Base-by-base conservation (phyloP, 1,140 invertebrate genomes). In the Listronotus bonariensis region DNA sequence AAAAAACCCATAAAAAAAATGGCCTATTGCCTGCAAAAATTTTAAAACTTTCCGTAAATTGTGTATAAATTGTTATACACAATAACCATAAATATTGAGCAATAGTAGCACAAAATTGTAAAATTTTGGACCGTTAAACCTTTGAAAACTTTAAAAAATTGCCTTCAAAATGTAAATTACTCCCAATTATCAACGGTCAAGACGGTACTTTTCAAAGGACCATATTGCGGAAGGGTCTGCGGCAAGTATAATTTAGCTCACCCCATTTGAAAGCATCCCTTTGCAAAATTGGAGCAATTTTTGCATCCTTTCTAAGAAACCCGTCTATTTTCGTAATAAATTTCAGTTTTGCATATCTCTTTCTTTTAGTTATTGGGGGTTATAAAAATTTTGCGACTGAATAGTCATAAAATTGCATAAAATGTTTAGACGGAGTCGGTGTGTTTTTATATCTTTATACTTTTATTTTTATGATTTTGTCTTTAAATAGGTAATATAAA, bases 211-310 rank as follows among this genome's bases (percentile, higher is more conserved):
- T 53, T 53, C 51, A 53, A 53, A 53, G 51, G 51, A 7, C 51
- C 51, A 41, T 48, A 41, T 53, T 53, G 51, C 51, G 51, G 51
- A 53, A 53, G 51, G 51, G 32, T 41, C 51, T 53, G 32, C 4
- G 38, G 32, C 51, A 36, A 53, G 38, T 53, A 53, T 53, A 53
- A 53, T 26, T 53, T 53, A 53, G 17, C 32, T 53, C 51, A 36
- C 51, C 51, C 51, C 38, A 36, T 53, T 53, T 53, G 31, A 41
- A 53, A 53, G 32, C n/a, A 53, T 53, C 56, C 42, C 18, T 58
- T 58, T 58, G 56, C 41, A n/a, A 42, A 45, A 45, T 56, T 58
- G 42, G 40, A 58, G 17, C 41, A 48, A 32, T 58, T 58, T 48
- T 42, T 48, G 18, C 45, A 48, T 48, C 45, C 45, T 48, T 48